Base-by-base conservation (phyloP, 2,797 vertebrate genomes). In the Falco columbarius region DNA sequence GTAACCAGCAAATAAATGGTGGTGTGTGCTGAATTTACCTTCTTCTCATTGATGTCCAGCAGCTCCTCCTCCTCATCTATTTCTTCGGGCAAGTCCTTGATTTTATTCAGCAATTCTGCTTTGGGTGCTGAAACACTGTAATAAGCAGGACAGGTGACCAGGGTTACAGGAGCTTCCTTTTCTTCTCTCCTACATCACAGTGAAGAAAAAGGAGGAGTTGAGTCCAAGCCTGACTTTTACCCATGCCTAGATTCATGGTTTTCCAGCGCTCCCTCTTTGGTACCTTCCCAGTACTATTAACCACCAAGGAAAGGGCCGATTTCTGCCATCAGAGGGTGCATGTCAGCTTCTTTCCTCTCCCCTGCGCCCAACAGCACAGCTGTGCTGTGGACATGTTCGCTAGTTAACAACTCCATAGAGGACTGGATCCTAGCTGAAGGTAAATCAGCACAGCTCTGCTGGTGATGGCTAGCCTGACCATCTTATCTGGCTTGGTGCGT, bases 1-100 rank as follows among this genome's bases (percentile, higher is more conserved):
- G 54, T 42, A 67, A 74, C 19, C n/a, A 59, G 26, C 14, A 66
- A 91, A 36, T 6, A 66, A 92, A 36, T 6, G 44, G 55, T 62
- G 62, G 27, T 14, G 12, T 56, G 47, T 38, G 38, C 44, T 68
- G 47, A 74, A 84, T 66, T 95, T 96, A 99, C 99, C 99, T 99
- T 99, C 86, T 98, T 99, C 80, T 98, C 98, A 20, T 98, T 98
- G 70, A 99, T 95, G 83, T 99, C 98, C 72, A 94, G 90, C 51
- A 96, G 95, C 51, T 98, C 98, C 38, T 98, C 98, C 2, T 98
- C 98, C 34, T 98, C 98, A 3, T 95, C 97, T 77, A 76, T 83
- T 89, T 98, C 96, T 6, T 97, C 97, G 11, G 98, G 98, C 95
- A 97, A 97, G n/a, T 95, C 96, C 94, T 92, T 98, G 85, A 98